phyloP scores from a whole-genome alignment of 1,140 invertebrate species.

The Ips typographus region DNA sequence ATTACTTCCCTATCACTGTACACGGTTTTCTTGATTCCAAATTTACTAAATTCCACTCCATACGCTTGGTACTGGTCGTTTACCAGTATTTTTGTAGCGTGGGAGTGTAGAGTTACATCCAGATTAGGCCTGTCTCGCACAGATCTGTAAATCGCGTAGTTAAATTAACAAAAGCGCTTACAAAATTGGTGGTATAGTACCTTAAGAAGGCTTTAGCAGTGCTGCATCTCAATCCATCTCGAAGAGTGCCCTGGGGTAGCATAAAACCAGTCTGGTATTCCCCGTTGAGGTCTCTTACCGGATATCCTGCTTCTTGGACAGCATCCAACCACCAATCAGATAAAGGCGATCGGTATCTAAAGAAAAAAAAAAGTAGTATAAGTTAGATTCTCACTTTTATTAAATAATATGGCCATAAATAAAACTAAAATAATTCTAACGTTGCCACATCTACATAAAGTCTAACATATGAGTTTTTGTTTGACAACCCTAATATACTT shows the following conservation, averaged over 20 bases:
- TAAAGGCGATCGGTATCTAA: conserved; percentile 62
- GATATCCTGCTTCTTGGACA: conserved; percentile 70
- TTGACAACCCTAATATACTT: too few species aligned
- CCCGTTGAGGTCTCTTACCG: conserved; percentile 73
- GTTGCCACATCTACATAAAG: too few species aligned
- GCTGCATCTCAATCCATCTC: conserved; percentile 81
- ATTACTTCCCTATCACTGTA: conserved; percentile 68
- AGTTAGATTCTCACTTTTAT: neutral
- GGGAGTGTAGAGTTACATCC: conserved; percentile 65
- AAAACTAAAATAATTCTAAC: too few species aligned
- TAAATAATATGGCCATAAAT: too few species aligned
- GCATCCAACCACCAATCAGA: conserved; percentile 67
- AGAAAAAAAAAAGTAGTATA: conserved; percentile 1
- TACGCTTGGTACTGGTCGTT: conserved; percentile 59
- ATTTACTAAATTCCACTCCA: conserved; percentile 64
- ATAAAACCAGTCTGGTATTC: conserved; percentile 72
- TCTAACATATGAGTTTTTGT: too few species aligned
- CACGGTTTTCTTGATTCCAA: conserved; percentile 53
- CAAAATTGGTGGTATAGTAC: neutral
- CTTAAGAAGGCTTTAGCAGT: conserved; percentile 76
- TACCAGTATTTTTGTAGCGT: conserved; percentile 65
- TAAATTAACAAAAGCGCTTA: neutral
- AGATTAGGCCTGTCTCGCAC: conserved; percentile 70
- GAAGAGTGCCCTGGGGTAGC: conserved; percentile 71
- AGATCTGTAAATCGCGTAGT: conserved; percentile 54